Conservation (phyloP, 2,888 invertebrate species). For the Helleia helle region DNA sequence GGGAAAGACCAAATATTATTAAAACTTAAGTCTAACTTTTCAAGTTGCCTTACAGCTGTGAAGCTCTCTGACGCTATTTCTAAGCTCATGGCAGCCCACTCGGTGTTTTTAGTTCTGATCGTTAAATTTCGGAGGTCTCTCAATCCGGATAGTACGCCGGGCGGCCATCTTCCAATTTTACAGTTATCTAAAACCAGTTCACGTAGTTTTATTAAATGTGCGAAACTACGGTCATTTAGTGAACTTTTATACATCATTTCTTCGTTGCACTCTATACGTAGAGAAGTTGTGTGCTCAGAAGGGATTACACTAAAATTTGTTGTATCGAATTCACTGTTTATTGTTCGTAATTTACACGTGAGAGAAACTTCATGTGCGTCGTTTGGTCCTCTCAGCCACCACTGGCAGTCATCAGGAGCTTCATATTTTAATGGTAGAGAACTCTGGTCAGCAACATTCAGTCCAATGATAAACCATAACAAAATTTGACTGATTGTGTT, state of each 20-base stretch:
- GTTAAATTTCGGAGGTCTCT: slow-evolving; percentile 88
- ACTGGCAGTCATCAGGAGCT: slow-evolving; percentile 90
- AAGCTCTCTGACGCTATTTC: slow-evolving; percentile 88
- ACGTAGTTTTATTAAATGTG: slow-evolving; percentile 85
- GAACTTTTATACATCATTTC: slow-evolving; percentile 86
- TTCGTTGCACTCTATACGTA: slow-evolving; percentile 86
- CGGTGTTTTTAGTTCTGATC: slow-evolving; percentile 87
- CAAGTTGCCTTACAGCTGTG: slow-evolving; percentile 83
- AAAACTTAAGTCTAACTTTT: slow-evolving; percentile 87
- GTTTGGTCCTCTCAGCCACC: slow-evolving; percentile 79
- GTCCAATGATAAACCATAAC: slow-evolving; percentile 57
- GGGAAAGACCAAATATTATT: slow-evolving; percentile 94
- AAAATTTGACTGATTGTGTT: slow-evolving; percentile 51
- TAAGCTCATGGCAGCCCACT: slow-evolving; percentile 88
- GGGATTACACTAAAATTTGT: slow-evolving; percentile 92
- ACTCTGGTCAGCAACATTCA: slow-evolving; percentile 64
- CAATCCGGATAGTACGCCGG: slow-evolving; percentile 85
- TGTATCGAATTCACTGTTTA: slow-evolving; percentile 90
- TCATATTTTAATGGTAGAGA: slow-evolving; percentile 77
- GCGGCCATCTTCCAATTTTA: slow-evolving; percentile 88
- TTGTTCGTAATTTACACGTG: slow-evolving; percentile 85
- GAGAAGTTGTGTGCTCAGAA: slow-evolving; percentile 85
- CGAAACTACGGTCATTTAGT: slow-evolving; percentile 83
- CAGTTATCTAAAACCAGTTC: slow-evolving; percentile 89
- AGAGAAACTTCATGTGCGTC: slow-evolving; percentile 82